Percentiles rank a stretch among this genome's conserved stretches.
phyloP scores from a whole-genome alignment of 2,113 vertebrate species.

The Hirundichthys speculiger region DNA sequence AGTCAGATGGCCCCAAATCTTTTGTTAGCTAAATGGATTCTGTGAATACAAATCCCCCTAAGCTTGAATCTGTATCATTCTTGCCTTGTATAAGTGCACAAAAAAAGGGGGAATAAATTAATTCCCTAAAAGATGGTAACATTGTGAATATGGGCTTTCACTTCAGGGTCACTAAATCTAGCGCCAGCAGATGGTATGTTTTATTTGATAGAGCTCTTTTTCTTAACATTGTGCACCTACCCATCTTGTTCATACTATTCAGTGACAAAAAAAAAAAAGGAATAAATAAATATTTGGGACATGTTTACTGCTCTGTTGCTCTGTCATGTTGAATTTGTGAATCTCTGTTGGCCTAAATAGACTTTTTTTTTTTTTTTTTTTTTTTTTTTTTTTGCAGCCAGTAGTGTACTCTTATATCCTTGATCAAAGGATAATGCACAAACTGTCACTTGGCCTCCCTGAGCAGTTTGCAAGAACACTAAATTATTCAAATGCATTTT shows the following conservation, averaged over 20 bases:
- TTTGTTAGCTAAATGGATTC: conserved; percentile 54
- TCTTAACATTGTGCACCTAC: conserved; percentile 44
- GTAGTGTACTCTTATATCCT: conserved; percentile 68
- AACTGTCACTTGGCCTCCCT: conserved; percentile 74
- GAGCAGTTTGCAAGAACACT: conserved; percentile 76
- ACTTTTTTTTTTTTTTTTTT: conserved; percentile 9
- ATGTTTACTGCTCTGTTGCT: conserved; percentile 62
- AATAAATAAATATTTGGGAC: too few relatives aligned
- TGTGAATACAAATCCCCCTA: conserved; percentile 49
- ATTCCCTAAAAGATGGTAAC: conserved; percentile 59
- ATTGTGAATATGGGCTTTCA: conserved; percentile 20
- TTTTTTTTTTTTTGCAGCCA: conserved; percentile 34
- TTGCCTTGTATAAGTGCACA: conserved; percentile 52
- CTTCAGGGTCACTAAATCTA: conserved; percentile 54
- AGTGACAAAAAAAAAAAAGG: conserved; percentile 66
- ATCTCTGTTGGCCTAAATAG: conserved; percentile 66
- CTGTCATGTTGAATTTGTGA: conserved; percentile 75
- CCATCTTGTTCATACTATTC: conserved; percentile 61
- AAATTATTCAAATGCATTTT: conserved; percentile 80
- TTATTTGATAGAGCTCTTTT: conserved; percentile 66
- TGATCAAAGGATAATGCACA: conserved; percentile 81
- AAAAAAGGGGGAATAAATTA: conserved; percentile 45
- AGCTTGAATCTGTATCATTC: conserved; percentile 37
- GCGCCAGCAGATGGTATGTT: conserved; percentile 72
- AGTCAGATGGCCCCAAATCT: conserved; percentile 41